Conservation (phyloP, 2,888 invertebrate genomes). For the Pherbina coryleti region DNA sequence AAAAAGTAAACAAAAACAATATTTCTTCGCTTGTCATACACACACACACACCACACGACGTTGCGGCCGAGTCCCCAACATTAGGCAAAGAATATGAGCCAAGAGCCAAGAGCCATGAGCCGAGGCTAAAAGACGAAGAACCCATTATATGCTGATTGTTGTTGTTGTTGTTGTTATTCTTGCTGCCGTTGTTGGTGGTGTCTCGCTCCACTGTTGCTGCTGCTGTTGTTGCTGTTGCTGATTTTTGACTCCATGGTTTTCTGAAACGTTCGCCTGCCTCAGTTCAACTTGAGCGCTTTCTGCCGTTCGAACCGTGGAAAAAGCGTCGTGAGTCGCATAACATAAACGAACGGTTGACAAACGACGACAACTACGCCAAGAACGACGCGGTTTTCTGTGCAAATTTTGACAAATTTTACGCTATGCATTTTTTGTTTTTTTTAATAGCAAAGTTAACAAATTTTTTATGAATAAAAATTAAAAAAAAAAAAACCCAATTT, state of each 20-base stretch:
- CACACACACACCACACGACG: background rate
- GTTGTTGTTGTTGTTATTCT: constrained; percentile 34
- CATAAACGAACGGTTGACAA: constrained; percentile 23
- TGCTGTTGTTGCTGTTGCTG: constrained; percentile 45
- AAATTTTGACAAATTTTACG: background rate
- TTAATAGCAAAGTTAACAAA: too few relatives aligned
- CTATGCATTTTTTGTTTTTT: too few relatives aligned
- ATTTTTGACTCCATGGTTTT: constrained; percentile 52
- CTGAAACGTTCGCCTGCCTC: constrained; percentile 54
- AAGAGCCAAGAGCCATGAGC: background rate
- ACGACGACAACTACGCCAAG: background rate
- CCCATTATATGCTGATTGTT: background rate
- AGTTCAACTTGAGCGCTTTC: constrained; percentile 64
- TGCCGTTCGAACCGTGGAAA: constrained; percentile 58
- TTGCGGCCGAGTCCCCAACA: background rate
- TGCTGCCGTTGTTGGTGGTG: constrained; percentile 19
- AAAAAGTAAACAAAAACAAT: background rate
- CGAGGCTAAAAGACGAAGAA: constrained; percentile 1
- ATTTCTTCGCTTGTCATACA: too few relatives aligned
- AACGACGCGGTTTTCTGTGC: background rate
- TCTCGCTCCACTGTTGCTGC: constrained; percentile 35
- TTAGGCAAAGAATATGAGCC: background rate
- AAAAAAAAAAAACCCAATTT: too few relatives aligned
- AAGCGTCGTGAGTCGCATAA: constrained; percentile 38
- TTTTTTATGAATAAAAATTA: too few relatives aligned